Evolutionary conservation across 1,140 invertebrate species (phyloP).

Genomic region (Drosophila albomicans): DNA sequence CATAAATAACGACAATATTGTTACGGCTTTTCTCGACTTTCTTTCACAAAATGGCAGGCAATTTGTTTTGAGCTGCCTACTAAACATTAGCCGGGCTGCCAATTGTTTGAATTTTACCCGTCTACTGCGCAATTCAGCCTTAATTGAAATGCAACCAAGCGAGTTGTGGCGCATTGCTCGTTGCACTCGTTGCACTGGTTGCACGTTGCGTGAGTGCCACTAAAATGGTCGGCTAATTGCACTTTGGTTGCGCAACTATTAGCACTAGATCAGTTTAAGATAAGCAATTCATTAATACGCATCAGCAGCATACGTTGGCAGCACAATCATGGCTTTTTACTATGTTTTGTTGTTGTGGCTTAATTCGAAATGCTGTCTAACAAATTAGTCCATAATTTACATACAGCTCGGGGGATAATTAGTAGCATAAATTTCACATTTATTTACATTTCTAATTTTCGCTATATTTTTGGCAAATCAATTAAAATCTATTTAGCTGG

Average conservation of each 20-base stretch:
- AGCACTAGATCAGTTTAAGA: slow-evolving; percentile 23
- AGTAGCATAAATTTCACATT: no score
- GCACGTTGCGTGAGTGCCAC: slow-evolving; percentile 16
- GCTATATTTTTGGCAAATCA: no score
- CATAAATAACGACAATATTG: slow-evolving; percentile 47
- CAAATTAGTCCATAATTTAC: neutral
- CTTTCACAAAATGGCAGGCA: slow-evolving; percentile 54
- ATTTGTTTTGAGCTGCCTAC: slow-evolving; percentile 62
- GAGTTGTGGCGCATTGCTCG: neutral
- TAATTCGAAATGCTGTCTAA: neutral
- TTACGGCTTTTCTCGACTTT: neutral
- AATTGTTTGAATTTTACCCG: slow-evolving; percentile 46
- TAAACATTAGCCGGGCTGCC: slow-evolving; percentile 48
- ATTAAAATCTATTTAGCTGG: no score
- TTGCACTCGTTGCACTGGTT: neutral
- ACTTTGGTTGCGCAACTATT: slow-evolving; percentile 36
- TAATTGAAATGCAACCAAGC: slow-evolving; percentile 75
- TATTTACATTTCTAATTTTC: no score
- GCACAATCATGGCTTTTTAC: no score
- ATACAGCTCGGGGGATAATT: no score
- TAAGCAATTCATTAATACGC: slow-evolving; percentile 30
- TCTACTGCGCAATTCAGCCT: slow-evolving; percentile 55
- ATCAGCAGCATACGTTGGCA: neutral
- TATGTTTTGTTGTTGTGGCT: neutral
- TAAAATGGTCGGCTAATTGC: slow-evolving; percentile 40